Conservation (phyloP, 2,113 vertebrate species). For the Vidua chalybeata region DNA sequence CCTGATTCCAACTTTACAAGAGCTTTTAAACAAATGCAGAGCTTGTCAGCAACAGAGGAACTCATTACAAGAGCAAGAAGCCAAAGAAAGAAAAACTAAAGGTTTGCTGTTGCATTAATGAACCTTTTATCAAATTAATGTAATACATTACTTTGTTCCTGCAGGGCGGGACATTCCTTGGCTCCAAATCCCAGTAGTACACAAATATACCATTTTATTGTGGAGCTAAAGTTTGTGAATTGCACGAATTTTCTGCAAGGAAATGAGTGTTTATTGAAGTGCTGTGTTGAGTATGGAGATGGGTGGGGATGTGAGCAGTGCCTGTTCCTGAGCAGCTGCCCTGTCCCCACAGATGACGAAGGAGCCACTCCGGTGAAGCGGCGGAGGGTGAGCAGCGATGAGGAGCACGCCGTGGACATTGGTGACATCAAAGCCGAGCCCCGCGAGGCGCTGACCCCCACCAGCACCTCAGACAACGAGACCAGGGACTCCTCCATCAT, state of each 20-base stretch:
- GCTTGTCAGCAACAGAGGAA: slow-evolving; percentile 90
- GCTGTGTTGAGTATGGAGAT: no score
- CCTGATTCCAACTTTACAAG: slow-evolving; percentile 91
- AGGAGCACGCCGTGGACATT: slow-evolving; percentile 79
- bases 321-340: not conserved
- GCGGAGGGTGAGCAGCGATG: slow-evolving; percentile 89
- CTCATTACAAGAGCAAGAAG: slow-evolving; percentile 89
- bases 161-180: not conserved
- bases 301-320: not conserved
- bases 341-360: slow-evolving; percentile 82
- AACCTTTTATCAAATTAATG: not conserved
- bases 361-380: slow-evolving; percentile 94
- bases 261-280: not conserved
- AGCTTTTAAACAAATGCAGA: slow-evolving; percentile 89
- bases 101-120: slow-evolving; percentile 65
- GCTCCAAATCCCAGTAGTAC: fast-evolving
- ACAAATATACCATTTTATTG: fast-evolving
- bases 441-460: slow-evolving; percentile 89
- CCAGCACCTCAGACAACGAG: slow-evolving; percentile 95
- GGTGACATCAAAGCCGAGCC: slow-evolving; percentile 83
- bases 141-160: fast-evolving
- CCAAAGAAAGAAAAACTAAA: slow-evolving; percentile 93
- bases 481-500: slow-evolving; percentile 97
- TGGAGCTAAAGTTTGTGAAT: fast-evolving
- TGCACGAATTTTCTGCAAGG: not conserved